These are phyloP conservation scores for Macroramphosus scolopax DNA, from an alignment of 2,797 vertebrate species.

Conservation along the genomic window DNA sequence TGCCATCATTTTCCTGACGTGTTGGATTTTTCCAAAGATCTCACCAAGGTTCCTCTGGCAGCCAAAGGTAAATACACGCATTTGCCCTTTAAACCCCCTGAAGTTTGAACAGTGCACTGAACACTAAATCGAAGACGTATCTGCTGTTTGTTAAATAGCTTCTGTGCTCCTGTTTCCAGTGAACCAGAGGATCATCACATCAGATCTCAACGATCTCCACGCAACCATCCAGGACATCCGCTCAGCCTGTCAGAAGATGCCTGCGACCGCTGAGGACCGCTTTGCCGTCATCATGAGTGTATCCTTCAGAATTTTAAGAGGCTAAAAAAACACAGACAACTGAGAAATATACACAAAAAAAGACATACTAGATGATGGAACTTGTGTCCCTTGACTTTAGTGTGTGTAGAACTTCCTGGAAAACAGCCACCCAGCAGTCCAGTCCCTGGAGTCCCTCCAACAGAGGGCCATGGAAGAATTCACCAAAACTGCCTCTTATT, in stretches of 20 bases:
- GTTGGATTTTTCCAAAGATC: slow-evolving; percentile 94
- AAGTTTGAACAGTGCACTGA: too few species aligned
- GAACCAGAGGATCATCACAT: slow-evolving; percentile 87
- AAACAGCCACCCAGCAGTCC: slow-evolving; percentile 87
- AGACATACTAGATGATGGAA: background rate
- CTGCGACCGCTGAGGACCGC: slow-evolving; percentile 85
- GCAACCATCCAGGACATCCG: slow-evolving; percentile 89
- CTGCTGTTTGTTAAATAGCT: too few species aligned
- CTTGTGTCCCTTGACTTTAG: slow-evolving; percentile 62
- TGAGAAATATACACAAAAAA: background rate
- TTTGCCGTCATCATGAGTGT: slow-evolving; percentile 91
- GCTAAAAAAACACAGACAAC: too few species aligned
- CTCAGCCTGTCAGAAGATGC: slow-evolving; percentile 88
- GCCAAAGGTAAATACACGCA: slow-evolving; percentile 84
- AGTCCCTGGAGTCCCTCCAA: slow-evolving; percentile 90
- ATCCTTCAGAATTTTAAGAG: slow-evolving; percentile 80
- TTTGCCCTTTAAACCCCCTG: background rate
- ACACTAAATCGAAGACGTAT: too few species aligned
- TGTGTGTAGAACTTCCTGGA: slow-evolving; percentile 89
- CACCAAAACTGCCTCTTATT: slow-evolving; percentile 87
- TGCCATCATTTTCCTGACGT: slow-evolving; percentile 97
- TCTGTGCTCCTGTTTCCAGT: slow-evolving; percentile 81
- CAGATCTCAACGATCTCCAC: slow-evolving; percentile 90
- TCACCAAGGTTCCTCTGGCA: slow-evolving; percentile 90
- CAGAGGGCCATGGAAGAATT: slow-evolving; percentile 91